Base-by-base conservation (phyloP, 2,113 vertebrate genomes). In the Aegotheles bennettii region DNA sequence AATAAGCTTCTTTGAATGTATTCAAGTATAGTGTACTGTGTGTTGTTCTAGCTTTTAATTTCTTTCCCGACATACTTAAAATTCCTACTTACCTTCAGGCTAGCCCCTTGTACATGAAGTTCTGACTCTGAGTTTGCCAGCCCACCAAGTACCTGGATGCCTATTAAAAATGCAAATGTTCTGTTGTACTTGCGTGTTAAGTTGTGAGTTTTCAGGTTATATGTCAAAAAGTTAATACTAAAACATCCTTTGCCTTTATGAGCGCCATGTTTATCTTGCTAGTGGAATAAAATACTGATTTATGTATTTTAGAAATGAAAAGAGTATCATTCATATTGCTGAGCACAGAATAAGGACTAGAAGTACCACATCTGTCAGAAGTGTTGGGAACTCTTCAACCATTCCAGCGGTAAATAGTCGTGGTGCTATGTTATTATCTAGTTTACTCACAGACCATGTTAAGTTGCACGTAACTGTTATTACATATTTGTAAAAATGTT, bases 301-400 rank as follows among this genome's bases (percentile, higher is more conserved):
- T 95, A 50, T 96, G 25, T 86, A 24, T 97, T 91, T 57, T 90
- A 99, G 99, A 97, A 97, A 98, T 94, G 96, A 98, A 73, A 98
- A 98, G 26, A 97, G 91, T 86, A 76, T 98, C 14, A 59, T 95
- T 60, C 97, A 97, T 61, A n/a, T 95, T 56, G 89, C 96, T 84
- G 98, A 96, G 23, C 97, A 97, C 82, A 98, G 98, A 90, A 97
- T 92, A 93, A 98, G 99, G 95, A 98, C 98, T 33, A 97, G 97
- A 94, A 99, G 99, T 79, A 83, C 98, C 63, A 97, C 95, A 10
- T 99, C 99, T 23, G 43, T 86, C 33, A 95, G 95, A 93, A 99
- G 98, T 81, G 13, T 94, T 59, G 97, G 98, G n/a, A 99, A 98
- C 97, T 99, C 98, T 93, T 99, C 99, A 56, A 99, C 99, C 50